These are phyloP conservation scores for Athetis lepigone DNA, from an alignment of 2,888 invertebrate species.

Conservation along the genomic window DNA sequence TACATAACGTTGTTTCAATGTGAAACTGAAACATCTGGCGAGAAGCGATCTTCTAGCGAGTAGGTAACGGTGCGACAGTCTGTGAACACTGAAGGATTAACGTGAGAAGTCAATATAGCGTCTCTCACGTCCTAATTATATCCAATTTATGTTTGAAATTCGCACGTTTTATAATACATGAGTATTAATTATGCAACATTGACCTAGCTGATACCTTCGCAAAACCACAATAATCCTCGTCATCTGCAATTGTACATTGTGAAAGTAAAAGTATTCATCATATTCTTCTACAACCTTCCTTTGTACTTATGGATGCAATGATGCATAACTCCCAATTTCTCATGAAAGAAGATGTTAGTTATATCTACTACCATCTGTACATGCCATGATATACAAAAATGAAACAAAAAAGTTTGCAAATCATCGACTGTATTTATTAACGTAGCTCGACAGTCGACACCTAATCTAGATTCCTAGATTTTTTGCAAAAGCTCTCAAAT, in stretches of 20 bases:
- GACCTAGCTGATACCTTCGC: slow-evolving; percentile 43
- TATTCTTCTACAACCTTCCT: slow-evolving; percentile 14
- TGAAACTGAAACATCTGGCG: slow-evolving; percentile 68
- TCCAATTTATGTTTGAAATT: slow-evolving; percentile 66
- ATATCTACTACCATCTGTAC: slow-evolving; percentile 45
- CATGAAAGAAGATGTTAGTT: slow-evolving; percentile 25
- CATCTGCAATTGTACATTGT: slow-evolving; percentile 17
- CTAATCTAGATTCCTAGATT: slow-evolving; percentile 38
- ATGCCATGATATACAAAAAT: slow-evolving; percentile 35
- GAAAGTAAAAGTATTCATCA: slow-evolving; percentile 16
- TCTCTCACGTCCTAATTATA: slow-evolving; percentile 73
- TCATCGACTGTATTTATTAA: slow-evolving; percentile 36
- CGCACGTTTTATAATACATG: slow-evolving; percentile 67
- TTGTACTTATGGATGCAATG: slow-evolving; percentile 30
- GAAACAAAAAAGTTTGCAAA: slow-evolving; percentile 46
- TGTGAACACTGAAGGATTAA: slow-evolving; percentile 65
- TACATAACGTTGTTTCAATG: slow-evolving; percentile 58
- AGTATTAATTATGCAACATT: slow-evolving; percentile 57
- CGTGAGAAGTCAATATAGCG: slow-evolving; percentile 70
- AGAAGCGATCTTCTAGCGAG: slow-evolving; percentile 65
- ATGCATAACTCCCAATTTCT: slow-evolving; percentile 32
- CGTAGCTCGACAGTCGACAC: slow-evolving; percentile 19
- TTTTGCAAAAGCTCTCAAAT: slow-evolving; percentile 52
- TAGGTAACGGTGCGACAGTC: slow-evolving; percentile 33
- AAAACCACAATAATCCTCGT: slow-evolving; percentile 18